Percentiles rank a stretch among this genome's conserved stretches.
Conservation (phyloP, 2,113 vertebrate genomes). For the Seriola dumerili region DNA sequence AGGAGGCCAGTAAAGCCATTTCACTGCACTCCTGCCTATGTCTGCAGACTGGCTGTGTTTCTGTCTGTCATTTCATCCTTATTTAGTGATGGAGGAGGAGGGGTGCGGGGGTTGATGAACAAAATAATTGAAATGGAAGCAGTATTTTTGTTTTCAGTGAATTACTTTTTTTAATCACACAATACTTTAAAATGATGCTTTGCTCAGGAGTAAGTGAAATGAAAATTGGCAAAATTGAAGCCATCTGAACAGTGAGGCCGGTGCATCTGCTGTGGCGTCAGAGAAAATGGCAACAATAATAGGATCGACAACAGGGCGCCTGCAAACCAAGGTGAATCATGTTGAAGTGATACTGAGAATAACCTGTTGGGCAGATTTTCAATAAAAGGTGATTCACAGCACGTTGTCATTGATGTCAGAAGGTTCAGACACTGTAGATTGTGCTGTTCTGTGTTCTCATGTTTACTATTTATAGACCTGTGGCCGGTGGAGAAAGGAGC, state of each 20-base stretch:
- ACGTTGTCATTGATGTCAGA: neutral
- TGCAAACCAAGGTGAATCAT: slow-evolving; percentile 52
- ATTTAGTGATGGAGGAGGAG: slow-evolving; percentile 43
- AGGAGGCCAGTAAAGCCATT: slow-evolving; percentile 77
- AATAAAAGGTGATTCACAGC: slow-evolving; percentile 1
- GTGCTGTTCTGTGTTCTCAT: slow-evolving; percentile 26
- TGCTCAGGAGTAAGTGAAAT: slow-evolving; percentile 20
- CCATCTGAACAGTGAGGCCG: slow-evolving; percentile 37
- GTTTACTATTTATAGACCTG: slow-evolving; percentile 39
- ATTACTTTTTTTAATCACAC: neutral
- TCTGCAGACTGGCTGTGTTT: slow-evolving; percentile 64
- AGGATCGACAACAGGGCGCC: slow-evolving; percentile 40
- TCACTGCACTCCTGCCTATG: slow-evolving; percentile 55
- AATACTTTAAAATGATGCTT: slow-evolving; percentile 19
- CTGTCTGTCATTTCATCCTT: slow-evolving; percentile 60
- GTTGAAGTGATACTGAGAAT: slow-evolving; percentile 36
- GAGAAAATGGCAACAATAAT: slow-evolving; percentile 55
- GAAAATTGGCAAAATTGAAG: slow-evolving; percentile 15
- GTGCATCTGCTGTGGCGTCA: slow-evolving; percentile 52
- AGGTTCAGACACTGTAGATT: neutral
- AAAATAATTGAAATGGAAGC: slow-evolving; percentile 38
- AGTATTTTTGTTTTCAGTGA: slow-evolving; percentile 33
- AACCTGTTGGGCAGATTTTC: slow-evolving; percentile 54
- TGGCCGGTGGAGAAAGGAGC: slow-evolving; percentile 19
- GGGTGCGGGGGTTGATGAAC: slow-evolving; percentile 32